These are phyloP conservation scores for Dinothrombium tinctorium DNA, from an alignment of 1,140 invertebrate genomes.

Conservation along the genomic window DNA sequence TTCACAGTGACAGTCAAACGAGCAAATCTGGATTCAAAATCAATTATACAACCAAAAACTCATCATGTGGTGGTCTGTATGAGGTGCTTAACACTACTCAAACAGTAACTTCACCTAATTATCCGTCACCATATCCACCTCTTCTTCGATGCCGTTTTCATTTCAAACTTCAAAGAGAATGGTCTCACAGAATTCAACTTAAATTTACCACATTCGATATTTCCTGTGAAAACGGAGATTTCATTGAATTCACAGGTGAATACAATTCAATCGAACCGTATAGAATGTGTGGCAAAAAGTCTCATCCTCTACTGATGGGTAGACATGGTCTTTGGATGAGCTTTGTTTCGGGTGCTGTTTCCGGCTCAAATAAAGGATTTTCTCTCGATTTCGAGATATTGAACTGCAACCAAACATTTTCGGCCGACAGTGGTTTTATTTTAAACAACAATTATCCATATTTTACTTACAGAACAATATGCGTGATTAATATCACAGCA, in stretches of 20 bases:
- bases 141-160: conserved; percentile 34
- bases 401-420: conserved; percentile 43
- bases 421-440: conserved; percentile 37
- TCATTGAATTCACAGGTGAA: too few relatives aligned
- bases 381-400: conserved; percentile 8
- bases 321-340: too few relatives aligned
- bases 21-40: conserved; percentile 33
- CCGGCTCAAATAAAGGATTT: too few relatives aligned
- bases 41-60: conserved; percentile 24
- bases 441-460: conserved; percentile 24
- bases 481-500: conserved; percentile 29
- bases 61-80: conserved; percentile 20
- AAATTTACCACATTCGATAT: too few relatives aligned
- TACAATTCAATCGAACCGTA: too few relatives aligned
- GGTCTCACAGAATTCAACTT: too few relatives aligned
- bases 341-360: too few relatives aligned
- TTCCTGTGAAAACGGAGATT: too few relatives aligned
- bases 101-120: conserved; percentile 32
- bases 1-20: conserved; percentile 50
- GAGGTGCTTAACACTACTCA: conserved; percentile 20
- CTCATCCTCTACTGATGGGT: too few relatives aligned
- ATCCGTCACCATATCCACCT: conserved; percentile 29
- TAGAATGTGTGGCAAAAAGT: too few relatives aligned
- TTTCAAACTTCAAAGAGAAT: too few relatives aligned
- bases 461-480: too few relatives aligned